phyloP scores from a whole-genome alignment of 2,113 vertebrate genomes.

The Austrofundulus limnaeus region DNA sequence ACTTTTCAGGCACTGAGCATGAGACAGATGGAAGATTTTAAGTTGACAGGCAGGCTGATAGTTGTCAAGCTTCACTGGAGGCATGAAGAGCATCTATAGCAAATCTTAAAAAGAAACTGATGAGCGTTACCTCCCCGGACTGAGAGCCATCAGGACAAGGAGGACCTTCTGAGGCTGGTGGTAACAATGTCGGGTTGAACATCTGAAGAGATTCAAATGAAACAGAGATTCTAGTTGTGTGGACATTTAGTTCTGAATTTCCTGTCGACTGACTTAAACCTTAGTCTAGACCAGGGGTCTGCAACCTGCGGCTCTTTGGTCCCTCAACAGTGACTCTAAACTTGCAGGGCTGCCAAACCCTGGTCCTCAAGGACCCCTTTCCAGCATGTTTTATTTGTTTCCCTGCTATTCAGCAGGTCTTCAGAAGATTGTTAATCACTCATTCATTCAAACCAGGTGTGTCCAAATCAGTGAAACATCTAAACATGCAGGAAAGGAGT shows the following conservation, averaged over 20 bases:
- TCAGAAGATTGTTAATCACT: too few relatives aligned
- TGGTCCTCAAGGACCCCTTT: too few relatives aligned
- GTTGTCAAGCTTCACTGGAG: constrained; percentile 39
- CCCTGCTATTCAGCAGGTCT: too few relatives aligned
- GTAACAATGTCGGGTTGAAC: constrained; percentile 76
- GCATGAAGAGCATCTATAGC: constrained; percentile 12
- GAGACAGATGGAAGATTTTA: constrained; percentile 40
- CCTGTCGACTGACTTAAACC: too few relatives aligned
- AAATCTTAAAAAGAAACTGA: not conserved
- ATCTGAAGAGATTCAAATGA: constrained; percentile 68
- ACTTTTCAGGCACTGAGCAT: constrained; percentile 26
- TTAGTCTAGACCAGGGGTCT: too few relatives aligned
- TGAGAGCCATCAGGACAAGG: constrained; percentile 74
- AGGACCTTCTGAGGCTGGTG: constrained; percentile 79
- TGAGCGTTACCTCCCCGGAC: constrained; percentile 85
- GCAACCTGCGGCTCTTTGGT: too few relatives aligned
- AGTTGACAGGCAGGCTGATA: constrained; percentile 41
- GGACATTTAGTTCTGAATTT: not conserved
- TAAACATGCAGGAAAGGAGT: too few relatives aligned
- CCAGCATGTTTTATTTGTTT: too few relatives aligned
- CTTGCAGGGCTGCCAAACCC: too few relatives aligned
- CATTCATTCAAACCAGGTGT: too few relatives aligned
- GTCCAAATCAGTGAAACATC: too few relatives aligned
- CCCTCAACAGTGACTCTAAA: too few relatives aligned
- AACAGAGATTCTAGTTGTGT: constrained; percentile 10